These are phyloP conservation scores for Rhopalosiphum maidis DNA, from an alignment of 1,140 invertebrate genomes.

Conservation along the genomic window DNA sequence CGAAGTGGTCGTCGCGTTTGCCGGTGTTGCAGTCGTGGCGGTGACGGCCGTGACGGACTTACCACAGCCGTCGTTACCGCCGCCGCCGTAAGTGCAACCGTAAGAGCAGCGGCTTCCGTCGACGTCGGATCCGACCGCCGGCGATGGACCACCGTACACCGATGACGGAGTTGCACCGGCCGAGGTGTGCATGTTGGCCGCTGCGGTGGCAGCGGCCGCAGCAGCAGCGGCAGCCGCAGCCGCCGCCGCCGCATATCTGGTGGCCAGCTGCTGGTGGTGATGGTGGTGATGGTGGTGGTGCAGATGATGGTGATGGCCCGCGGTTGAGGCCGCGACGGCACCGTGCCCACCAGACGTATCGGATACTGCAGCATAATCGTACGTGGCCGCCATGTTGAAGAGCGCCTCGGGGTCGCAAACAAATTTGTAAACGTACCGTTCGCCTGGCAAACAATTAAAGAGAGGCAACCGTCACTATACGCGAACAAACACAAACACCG, in stretches of 20 bases:
- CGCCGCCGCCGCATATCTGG: conserved; percentile 6
- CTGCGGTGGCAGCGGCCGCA: not conserved
- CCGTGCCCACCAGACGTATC: conserved; percentile 6
- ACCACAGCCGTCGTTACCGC: too few species aligned
- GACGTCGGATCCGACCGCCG: not conserved
- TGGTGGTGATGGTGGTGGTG: conserved; percentile 29
- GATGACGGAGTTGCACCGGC: not conserved
- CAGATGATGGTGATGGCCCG: conserved; percentile 4
- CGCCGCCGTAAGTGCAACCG: not conserved
- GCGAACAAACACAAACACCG: not conserved
- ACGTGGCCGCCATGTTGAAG: conserved; percentile 77
- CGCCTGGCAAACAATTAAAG: conserved; percentile 69
- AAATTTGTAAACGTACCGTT: conserved; percentile 95
- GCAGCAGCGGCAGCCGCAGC: not conserved
- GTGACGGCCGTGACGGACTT: not conserved
- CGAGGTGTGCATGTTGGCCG: not conserved
- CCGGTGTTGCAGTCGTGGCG: not conserved
- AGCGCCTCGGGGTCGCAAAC: conserved; percentile 93
- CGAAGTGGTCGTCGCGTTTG: not conserved
- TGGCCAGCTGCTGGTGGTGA: conserved; percentile 37
- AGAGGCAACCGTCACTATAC: conserved; percentile 6
- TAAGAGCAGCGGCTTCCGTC: not conserved
- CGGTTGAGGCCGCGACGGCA: not conserved
- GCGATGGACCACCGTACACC: not conserved
- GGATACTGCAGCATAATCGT: conserved; percentile 56